Base-by-base conservation (phyloP, 2,888 invertebrate genomes). In the Sthenelais limicola region DNA sequence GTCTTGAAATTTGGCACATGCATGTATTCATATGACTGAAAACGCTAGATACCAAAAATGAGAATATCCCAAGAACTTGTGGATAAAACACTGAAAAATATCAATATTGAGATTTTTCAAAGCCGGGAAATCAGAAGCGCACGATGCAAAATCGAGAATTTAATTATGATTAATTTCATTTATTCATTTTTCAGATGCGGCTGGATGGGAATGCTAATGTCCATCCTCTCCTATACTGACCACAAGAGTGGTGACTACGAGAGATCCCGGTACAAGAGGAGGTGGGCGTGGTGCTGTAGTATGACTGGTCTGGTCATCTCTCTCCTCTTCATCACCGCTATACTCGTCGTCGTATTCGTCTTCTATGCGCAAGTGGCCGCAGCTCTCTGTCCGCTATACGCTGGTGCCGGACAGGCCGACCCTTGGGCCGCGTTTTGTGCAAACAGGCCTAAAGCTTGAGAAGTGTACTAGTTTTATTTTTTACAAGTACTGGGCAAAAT, bases 231-330 rank as follows among this genome's bases (percentile, higher is more conserved):
- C 30, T 73, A 73, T 35, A 52, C 68, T 21, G 73, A 73, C 56
- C 73, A 73, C 68, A 73, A 73, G 58, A 21, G 56, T 2, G 73
- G 54, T 12, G 68, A 73, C 49, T 73, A 73, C 47, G 68, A 68
- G 15, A 54, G 68, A 12, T 24, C 73, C 33, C 43, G 56, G 33
- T 73, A 43, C 68, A 73, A 73, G 68, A 18, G 73, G 5, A 68
- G 73, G 30, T 73, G 68, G 62, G 47, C 62, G 48, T 73, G 73
- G 73, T 51, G 68, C 28, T 73, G 73, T 33, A 26, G 47, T 18
- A 68, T 73, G 26, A 38, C 68, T 43, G 73, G 73, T 35, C 18
- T 73, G 18, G 28, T 73, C 18, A 43, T 73, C 24, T 12, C 32
- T 3, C 47, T 73, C 21, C 35, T 33, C 5, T 4, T 48, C 35